A percentile compares a stretch with the other conserved stretches of the same genome.
phyloP scores from a whole-genome alignment of 1,140 invertebrate genomes.

The Steinernema feltiae region DNA sequence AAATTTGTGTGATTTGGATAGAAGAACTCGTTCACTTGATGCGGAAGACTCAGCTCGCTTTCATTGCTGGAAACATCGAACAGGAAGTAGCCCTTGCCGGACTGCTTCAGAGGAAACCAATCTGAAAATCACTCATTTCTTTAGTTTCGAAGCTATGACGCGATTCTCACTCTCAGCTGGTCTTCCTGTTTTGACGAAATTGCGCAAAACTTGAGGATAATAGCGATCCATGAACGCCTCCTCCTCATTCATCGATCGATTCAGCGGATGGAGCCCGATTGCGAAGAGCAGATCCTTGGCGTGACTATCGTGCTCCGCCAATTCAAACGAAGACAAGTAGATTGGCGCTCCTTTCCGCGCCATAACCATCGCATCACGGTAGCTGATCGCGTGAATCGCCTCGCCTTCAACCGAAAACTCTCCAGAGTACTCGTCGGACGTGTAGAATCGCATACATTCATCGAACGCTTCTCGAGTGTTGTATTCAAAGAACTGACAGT shows the following conservation, averaged over 20 bases:
- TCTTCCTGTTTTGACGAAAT: conserved; percentile 18
- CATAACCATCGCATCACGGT: not conserved
- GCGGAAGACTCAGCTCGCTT: not conserved
- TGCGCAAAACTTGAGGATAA: conserved; percentile 2
- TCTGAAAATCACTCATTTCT: not conserved
- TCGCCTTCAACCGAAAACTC: not conserved
- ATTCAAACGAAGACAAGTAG: not conserved
- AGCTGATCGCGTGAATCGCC: not conserved
- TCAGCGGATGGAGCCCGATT: conserved; percentile 3
- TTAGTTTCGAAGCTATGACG: not conserved
- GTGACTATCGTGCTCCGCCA: not conserved
- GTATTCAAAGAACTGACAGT: not conserved
- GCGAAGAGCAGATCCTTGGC: not conserved
- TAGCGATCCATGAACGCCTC: conserved; percentile 17
- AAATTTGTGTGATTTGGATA: not conserved
- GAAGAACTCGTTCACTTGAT: not conserved
- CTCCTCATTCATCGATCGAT: not conserved
- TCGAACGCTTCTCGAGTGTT: not conserved
- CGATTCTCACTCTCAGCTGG: not conserved
- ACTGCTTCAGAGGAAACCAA: not conserved
- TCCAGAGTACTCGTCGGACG: not conserved
- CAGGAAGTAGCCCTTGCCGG: not conserved
- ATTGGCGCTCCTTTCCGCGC: not conserved
- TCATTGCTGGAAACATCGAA: not conserved
- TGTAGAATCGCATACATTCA: not conserved